These are phyloP conservation scores for Anoplius nigerrimus DNA, from an alignment of 2,888 invertebrate species.

Conservation along the genomic window DNA sequence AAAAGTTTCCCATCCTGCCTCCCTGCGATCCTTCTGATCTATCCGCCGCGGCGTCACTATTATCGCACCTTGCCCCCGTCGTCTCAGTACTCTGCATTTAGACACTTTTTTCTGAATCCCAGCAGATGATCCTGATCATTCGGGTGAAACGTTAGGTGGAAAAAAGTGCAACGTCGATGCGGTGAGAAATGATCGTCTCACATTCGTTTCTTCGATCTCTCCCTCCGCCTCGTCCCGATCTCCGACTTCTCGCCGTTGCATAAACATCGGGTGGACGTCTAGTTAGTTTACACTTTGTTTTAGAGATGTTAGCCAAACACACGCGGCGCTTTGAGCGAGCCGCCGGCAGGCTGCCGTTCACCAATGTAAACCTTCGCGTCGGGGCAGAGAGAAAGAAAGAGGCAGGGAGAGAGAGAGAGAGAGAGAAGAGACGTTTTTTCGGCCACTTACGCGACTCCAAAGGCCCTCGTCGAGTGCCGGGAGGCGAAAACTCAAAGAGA, in stretches of 20 bases:
- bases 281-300: constrained; percentile 73
- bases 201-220: constrained; percentile 21
- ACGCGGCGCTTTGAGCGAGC: constrained; percentile 62
- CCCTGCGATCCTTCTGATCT: not conserved
- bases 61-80: too few species aligned
- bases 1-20: constrained; percentile 3
- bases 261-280: constrained; percentile 68
- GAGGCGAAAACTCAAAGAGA: too few species aligned
- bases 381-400: constrained; percentile 15
- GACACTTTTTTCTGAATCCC: too few species aligned
- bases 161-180: constrained; percentile 7
- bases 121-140: too few species aligned
- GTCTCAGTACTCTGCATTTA: too few species aligned
- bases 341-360: constrained; percentile 55
- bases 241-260: constrained; percentile 49
- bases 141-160: not conserved
- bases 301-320: constrained; percentile 71
- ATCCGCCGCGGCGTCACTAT: too few species aligned
- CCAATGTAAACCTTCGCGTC: constrained; percentile 45
- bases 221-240: constrained; percentile 20
- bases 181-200: too few species aligned
- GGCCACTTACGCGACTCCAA: too few species aligned
- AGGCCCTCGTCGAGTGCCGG: too few species aligned
- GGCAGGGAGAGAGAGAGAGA: too few species aligned
- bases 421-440: too few species aligned